These are phyloP conservation scores for Psettodes erumei DNA, from an alignment of 2,113 vertebrate genomes.

Conservation along the genomic window DNA sequence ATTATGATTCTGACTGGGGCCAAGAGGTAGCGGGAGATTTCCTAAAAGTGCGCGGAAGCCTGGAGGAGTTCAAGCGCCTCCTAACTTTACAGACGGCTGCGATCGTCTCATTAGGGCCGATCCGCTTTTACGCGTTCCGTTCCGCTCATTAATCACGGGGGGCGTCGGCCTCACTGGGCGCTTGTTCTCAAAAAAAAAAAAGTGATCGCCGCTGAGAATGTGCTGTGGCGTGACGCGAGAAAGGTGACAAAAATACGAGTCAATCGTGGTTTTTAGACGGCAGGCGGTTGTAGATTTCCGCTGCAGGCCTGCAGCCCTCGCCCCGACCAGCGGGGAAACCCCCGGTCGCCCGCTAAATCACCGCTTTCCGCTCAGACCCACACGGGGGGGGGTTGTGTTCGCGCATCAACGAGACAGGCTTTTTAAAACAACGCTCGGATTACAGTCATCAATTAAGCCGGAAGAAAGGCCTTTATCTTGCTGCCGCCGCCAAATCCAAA, in stretches of 20 bases:
- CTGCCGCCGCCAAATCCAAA: slow-evolving; percentile 70
- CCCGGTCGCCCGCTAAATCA: slow-evolving; percentile 28
- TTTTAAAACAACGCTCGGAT: slow-evolving; percentile 74
- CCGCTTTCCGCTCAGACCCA: slow-evolving; percentile 26
- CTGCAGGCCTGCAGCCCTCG: slow-evolving; percentile 14
- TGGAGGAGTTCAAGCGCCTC: slow-evolving; percentile 55
- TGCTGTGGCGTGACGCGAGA: not conserved
- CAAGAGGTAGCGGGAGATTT: slow-evolving; percentile 52
- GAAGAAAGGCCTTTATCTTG: slow-evolving; percentile 70
- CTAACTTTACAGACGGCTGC: slow-evolving; percentile 33
- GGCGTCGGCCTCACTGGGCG: slow-evolving; percentile 11
- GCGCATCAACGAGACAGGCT: slow-evolving; percentile 36
- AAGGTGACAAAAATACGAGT: no score
- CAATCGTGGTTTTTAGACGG: not conserved
- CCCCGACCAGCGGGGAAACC: slow-evolving; percentile 32
- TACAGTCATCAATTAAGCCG: slow-evolving; percentile 74
- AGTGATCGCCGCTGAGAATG: not conserved
- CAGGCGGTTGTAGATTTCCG: no score
- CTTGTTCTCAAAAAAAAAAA: not conserved
- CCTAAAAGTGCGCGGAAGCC: slow-evolving; percentile 38
- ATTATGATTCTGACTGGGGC: slow-evolving; percentile 66
- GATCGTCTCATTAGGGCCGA: slow-evolving; percentile 52
- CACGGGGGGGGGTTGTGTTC: slow-evolving; percentile 42
- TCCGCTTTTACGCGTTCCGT: slow-evolving; percentile 34
- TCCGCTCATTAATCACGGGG: slow-evolving; percentile 38